Base-by-base conservation (phyloP, 1,140 invertebrate genomes). In the Ectropis grisescens region DNA sequence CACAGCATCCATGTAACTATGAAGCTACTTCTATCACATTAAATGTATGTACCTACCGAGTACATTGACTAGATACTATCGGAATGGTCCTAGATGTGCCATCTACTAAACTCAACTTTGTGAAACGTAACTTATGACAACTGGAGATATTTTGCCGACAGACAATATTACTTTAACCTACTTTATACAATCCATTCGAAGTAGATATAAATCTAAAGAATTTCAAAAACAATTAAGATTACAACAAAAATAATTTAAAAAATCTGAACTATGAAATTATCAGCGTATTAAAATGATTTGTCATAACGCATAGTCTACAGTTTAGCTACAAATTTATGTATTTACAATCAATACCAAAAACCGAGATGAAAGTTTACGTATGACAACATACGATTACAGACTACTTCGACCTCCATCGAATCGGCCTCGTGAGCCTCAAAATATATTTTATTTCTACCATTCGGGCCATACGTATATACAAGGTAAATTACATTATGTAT, bases 401-500 rank as follows among this genome's bases (percentile, higher is more conserved):
- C 58, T 48, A 54, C 34, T 28, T 47, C 42, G 55, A 40, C 10
- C 24, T 19, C 43, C 32, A 40, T 49, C 38, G 26, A 29, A 14
- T 29, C 37, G 54, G 47, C 47, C 38, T 32, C 55, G n/a, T 41
- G 47, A 66, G 58, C 58, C 51, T 45, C 68, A 56, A 54, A 68
- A 69, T 66, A 70, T 50, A 49, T 58, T 58, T 56, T 62, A 66
- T 38, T n/a, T 37, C 55, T 64, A 61, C 47, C 57, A 44, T 49
- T 64, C 58, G 49, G 39, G 69, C 71, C 72, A 76, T 78, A 78
- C 76, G 76, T 78, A 78, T 78, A 58, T 81, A 81, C 76, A 81
- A 62, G 57, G 53, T 76, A 51, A 71, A 67, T 80, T 76, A 76
- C 67, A 76, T 58, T 50, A 57, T 57, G 51, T 61, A 69, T 70